Conservation (phyloP, 2,797 vertebrate species). For the Pseudomugil gertrudae region DNA sequence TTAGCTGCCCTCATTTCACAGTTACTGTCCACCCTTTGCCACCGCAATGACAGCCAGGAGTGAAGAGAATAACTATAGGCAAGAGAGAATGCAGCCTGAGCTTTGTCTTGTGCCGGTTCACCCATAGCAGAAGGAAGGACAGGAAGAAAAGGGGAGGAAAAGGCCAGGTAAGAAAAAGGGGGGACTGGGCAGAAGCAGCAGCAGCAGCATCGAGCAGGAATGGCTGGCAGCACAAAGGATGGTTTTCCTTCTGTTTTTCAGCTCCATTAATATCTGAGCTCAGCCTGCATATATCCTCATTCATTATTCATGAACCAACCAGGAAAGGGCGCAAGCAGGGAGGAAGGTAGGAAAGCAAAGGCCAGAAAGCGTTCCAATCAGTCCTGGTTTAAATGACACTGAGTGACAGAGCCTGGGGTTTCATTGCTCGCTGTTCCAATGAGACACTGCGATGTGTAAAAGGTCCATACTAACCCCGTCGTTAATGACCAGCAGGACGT, state of each 20-base stretch:
- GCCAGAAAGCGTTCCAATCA: conserved; percentile 94
- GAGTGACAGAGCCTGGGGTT: conserved; percentile 96
- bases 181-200: conserved; percentile 52
- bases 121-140: conserved; percentile 40
- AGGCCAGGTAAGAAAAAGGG: conserved; percentile 32
- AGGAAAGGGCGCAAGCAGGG: conserved; percentile 58
- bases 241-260: conserved; percentile 84
- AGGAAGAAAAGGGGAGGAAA: conserved; percentile 42
- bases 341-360: conserved; percentile 87
- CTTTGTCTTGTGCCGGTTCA: conserved; percentile 41
- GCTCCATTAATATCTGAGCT: conserved; percentile 92
- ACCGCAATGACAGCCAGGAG: conserved; percentile 46
- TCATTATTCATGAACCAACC: conserved; percentile 94
- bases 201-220: conserved; percentile 71
- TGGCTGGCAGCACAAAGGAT: conserved; percentile 81
- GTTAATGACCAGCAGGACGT: conserved; percentile 94
- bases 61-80: conserved; percentile 44
- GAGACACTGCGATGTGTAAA: conserved; percentile 86
- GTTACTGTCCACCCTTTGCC: conserved; percentile 54
- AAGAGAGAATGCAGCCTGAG: conserved; percentile 50
- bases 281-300: conserved; percentile 89
- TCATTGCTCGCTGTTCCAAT: conserved; percentile 87
- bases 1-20: conserved; percentile 52
- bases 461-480: conserved; percentile 87
- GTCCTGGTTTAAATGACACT: conserved; percentile 98